phyloP scores from a whole-genome alignment of 2,888 invertebrate species.

The Helobdella robusta region DNA sequence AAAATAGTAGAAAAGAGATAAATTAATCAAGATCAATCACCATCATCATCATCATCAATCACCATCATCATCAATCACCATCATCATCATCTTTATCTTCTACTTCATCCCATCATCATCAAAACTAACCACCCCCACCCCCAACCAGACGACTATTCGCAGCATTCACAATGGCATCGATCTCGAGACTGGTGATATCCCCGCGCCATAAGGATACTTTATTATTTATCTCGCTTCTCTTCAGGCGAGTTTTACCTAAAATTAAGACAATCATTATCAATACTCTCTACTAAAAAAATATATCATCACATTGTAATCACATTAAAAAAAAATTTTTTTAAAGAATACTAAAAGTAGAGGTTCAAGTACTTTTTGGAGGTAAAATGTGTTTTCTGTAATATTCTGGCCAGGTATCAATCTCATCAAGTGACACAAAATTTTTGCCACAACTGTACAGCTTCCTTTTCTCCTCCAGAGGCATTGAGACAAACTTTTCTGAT shows the following conservation, averaged over 20 bases:
- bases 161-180: conserved; percentile 82
- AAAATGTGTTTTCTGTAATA: conserved; percentile 34
- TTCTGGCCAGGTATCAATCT: conserved; percentile 41
- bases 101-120: too few species aligned
- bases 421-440: conserved; percentile 37
- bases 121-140: conserved; percentile 66
- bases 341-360: background rate
- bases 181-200: conserved; percentile 72
- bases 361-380: too few species aligned
- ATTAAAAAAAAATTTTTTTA: background rate
- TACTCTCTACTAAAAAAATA: background rate
- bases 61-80: too few species aligned
- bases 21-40: too few species aligned
- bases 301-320: background rate
- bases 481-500: conserved; percentile 40
- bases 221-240: conserved; percentile 39
- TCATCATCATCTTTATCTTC: too few species aligned
- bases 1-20: too few species aligned
- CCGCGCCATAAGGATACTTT: conserved; percentile 54
- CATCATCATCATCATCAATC: too few species aligned
- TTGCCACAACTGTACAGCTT: conserved; percentile 41
- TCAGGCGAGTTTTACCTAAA: background rate
- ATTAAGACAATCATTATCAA: background rate
- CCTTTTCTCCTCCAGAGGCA: conserved; percentile 43
- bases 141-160: conserved; percentile 67